Conservation (phyloP, 2,888 invertebrate species). For the Arge pagana region DNA sequence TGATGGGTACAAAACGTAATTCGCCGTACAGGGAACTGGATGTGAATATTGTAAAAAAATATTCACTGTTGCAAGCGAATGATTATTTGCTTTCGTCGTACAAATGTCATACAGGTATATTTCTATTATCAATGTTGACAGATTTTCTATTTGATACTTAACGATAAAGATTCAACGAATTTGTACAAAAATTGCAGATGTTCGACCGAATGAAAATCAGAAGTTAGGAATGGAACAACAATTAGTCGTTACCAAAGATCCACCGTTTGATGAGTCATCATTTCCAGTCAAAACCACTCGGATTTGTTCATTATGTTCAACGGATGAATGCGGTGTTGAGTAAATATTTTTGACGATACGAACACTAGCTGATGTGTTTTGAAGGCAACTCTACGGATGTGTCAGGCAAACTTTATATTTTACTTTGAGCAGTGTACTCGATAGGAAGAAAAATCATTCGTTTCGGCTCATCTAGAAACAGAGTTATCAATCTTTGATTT, state of each 20-base stretch:
- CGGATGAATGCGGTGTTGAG: neutral
- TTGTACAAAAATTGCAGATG: neutral
- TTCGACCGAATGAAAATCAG: slow-evolving; percentile 3
- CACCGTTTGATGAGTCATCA: neutral
- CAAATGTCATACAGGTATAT: slow-evolving; percentile 44
- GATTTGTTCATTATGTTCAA: slow-evolving; percentile 1
- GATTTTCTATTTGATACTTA: neutral
- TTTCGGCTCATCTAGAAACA: too few species aligned
- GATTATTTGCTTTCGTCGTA: slow-evolving; percentile 45
- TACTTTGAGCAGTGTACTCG: too few species aligned
- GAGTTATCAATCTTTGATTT: too few species aligned
- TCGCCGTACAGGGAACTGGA: slow-evolving; percentile 36
- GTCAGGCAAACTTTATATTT: too few species aligned
- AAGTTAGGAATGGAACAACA: slow-evolving; percentile 8
- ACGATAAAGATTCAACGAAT: neutral
- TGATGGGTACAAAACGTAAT: slow-evolving; percentile 39
- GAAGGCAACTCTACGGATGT: slow-evolving; percentile 27
- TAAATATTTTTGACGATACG: slow-evolving; percentile 1
- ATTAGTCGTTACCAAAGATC: slow-evolving; percentile 9
- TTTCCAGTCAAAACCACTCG: neutral
- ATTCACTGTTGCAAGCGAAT: slow-evolving; percentile 43
- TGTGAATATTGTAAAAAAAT: slow-evolving; percentile 33
- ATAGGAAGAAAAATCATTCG: too few species aligned
- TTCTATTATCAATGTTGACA: neutral
- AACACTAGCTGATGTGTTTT: slow-evolving; percentile 31